Evolutionary conservation across 30 jellyfish, hydroid and myxozoan species (phyloP).

Genomic region (Rhopilema esculentum): DNA sequence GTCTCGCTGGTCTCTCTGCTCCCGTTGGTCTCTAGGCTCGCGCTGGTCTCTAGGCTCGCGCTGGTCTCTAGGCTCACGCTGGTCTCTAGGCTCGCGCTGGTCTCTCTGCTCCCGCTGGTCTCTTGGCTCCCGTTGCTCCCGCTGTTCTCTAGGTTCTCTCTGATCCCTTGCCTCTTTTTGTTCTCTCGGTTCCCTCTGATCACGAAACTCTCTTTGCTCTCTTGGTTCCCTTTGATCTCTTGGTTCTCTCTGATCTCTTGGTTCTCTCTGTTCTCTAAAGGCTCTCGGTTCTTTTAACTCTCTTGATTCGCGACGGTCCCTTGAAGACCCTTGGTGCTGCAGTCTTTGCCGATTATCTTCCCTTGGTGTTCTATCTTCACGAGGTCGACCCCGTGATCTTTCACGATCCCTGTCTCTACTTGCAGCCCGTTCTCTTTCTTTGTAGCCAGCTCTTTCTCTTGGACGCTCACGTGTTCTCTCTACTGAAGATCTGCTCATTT

Average conservation of each 20-base stretch:
- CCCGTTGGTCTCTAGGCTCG: constrained; percentile 50
- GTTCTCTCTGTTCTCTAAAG: constrained; percentile 54
- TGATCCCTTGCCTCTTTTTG: constrained; percentile 55
- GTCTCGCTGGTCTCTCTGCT: constrained; percentile 57
- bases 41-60: constrained; percentile 61
- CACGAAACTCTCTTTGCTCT: constrained; percentile 65
- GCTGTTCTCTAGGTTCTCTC: constrained; percentile 46
- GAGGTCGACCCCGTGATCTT: constrained; percentile 56
- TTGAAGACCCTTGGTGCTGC: constrained; percentile 10
- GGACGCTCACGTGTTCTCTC: constrained; percentile 54
- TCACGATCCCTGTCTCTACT: constrained; percentile 71
- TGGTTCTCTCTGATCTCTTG: constrained; percentile 54
- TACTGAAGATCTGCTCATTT: background rate
- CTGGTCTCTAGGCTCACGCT: constrained; percentile 63
- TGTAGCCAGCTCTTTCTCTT: constrained; percentile 55
- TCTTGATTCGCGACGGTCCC: constrained; percentile 67
- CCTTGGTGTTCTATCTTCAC: constrained; percentile 59
- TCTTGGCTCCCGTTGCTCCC: constrained; percentile 64
- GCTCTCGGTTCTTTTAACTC: constrained; percentile 49
- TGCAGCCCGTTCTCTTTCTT: constrained; percentile 37
- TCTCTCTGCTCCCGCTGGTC: constrained; percentile 60
- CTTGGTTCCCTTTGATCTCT: constrained; percentile 55
- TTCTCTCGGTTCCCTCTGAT: constrained; percentile 44
- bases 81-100: constrained; percentile 54
- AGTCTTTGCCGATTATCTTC: constrained; percentile 51